A percentile compares a stretch with the other conserved stretches of the same genome.
Conservation (phyloP, 2,113 vertebrate species). For the Clarias batrachus region DNA sequence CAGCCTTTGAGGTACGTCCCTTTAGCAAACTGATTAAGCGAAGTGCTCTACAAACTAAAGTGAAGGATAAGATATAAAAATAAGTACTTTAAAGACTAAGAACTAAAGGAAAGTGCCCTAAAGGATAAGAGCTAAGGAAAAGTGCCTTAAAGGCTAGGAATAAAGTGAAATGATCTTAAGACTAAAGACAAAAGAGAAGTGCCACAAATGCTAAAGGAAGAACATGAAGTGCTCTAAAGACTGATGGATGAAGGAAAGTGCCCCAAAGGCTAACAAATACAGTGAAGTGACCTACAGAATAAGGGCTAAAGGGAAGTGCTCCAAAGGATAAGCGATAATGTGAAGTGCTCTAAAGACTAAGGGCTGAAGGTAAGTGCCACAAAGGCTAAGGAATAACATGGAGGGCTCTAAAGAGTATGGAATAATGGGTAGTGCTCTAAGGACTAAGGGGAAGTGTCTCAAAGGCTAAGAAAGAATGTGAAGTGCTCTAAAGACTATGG, state of each 20-base stretch:
- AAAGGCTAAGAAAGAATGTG: too few species aligned
- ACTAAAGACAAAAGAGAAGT: too few species aligned
- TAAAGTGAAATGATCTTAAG: background rate
- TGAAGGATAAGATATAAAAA: too few species aligned
- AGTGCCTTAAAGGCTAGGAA: background rate
- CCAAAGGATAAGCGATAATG: background rate
- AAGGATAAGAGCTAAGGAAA: background rate
- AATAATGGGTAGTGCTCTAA: background rate
- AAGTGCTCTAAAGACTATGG: too few species aligned
- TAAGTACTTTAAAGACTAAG: too few species aligned
- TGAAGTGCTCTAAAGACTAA: background rate
- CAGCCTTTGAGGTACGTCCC: too few species aligned
- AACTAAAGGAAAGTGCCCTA: background rate
- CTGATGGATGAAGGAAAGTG: too few species aligned
- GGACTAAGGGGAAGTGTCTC: too few species aligned
- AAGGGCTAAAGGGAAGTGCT: background rate
- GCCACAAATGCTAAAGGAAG: background rate
- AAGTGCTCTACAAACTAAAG: too few species aligned
- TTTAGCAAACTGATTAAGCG: too few species aligned
- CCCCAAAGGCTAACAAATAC: too few species aligned
- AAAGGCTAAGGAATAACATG: background rate
- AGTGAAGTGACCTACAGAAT: background rate
- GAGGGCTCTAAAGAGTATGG: background rate
- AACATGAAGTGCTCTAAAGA: background rate
- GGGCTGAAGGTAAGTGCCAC: background rate